These are phyloP conservation scores for Coremacera marginata DNA, from an alignment of 2,888 invertebrate genomes.

Conservation along the genomic window DNA sequence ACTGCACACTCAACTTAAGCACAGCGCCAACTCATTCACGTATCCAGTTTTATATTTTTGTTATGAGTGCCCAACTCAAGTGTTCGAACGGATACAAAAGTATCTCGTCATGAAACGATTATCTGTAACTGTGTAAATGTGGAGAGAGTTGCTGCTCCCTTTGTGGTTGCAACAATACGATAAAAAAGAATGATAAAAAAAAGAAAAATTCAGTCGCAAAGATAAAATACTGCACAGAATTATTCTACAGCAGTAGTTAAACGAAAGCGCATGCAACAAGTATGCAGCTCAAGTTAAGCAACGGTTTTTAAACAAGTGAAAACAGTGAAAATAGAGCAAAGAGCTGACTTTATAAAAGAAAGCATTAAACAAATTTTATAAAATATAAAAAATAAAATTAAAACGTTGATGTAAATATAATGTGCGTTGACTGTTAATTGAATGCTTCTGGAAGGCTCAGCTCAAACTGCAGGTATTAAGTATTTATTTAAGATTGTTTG, in stretches of 20 bases:
- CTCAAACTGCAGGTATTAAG: no score
- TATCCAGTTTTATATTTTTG: conserved; percentile 15
- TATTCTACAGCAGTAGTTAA: conserved; percentile 22
- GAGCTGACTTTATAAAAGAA: no score
- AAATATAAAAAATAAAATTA: neutral
- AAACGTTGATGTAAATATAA: neutral
- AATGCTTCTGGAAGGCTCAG: neutral
- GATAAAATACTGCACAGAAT: conserved; percentile 15
- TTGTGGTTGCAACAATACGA: neutral
- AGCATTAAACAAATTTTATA: neutral
- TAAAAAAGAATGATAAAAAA: neutral
- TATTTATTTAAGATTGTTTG: neutral
- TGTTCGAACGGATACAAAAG: conserved; percentile 11
- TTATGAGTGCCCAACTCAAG: neutral
- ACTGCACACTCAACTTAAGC: neutral
- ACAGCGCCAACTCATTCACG: neutral
- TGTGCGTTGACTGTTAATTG: neutral
- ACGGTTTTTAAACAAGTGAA: neutral
- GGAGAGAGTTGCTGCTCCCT: conserved; percentile 7
- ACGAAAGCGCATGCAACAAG: conserved; percentile 18
- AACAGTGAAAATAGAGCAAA: neutral
- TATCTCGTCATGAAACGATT: neutral
- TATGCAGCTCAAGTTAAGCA: neutral
- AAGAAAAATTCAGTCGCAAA: neutral
- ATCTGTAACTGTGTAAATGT: neutral